Evolutionary conservation across 2,888 invertebrate species (phyloP).

Genomic region (Synergus umbraculus): DNA sequence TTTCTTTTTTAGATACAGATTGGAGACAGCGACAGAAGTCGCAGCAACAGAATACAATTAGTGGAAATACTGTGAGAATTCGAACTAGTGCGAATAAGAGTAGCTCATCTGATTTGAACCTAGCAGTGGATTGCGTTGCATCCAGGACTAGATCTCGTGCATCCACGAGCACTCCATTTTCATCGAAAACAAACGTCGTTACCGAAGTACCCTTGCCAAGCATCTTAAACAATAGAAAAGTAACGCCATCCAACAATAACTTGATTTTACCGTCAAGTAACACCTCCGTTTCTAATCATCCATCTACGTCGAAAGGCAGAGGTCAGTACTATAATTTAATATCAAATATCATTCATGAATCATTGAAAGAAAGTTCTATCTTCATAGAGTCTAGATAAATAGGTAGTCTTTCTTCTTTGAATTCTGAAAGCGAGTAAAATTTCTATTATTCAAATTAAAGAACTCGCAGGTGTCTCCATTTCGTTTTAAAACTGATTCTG

Average conservation of each 20-base stretch:
- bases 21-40: constrained; percentile 72
- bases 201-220: constrained; percentile 66
- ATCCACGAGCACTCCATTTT: constrained; percentile 50
- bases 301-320: constrained; percentile 75
- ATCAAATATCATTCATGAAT: background rate
- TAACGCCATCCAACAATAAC: constrained; percentile 61
- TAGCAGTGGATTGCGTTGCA: constrained; percentile 73
- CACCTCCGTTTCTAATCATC: constrained; percentile 70
- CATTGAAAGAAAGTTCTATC: background rate
- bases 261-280: constrained; percentile 62
- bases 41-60: constrained; percentile 65
- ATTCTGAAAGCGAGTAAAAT: too few species aligned
- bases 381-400: constrained; percentile 5
- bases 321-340: constrained; percentile 63
- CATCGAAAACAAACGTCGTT: constrained; percentile 62
- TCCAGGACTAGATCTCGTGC: constrained; percentile 75
- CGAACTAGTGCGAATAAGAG: constrained; percentile 68
- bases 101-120: constrained; percentile 69
- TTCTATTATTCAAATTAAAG: background rate
- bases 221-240: constrained; percentile 66
- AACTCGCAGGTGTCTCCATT: background rate
- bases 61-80: constrained; percentile 56
- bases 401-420: too few species aligned
- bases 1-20: constrained; percentile 66
- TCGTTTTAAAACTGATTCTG: background rate